Base-by-base conservation (phyloP, 2,888 invertebrate genomes). In the Leptopterna dolabrata region DNA sequence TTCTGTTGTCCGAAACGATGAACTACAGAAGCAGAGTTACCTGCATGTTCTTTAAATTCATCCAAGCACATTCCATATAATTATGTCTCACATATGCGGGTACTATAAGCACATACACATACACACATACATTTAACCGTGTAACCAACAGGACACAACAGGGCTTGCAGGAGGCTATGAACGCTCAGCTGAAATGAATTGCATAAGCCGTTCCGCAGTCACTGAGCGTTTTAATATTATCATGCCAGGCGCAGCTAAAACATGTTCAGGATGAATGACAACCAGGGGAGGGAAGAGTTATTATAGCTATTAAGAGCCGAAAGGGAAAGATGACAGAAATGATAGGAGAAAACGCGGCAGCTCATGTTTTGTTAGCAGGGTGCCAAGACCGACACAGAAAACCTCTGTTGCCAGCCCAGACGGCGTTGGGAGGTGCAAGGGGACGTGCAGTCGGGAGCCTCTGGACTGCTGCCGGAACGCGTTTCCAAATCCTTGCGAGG, bases 301-400 rank as follows among this genome's bases (percentile, higher is more conserved):
- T 73, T 41, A 73, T 19, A 73, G 36, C 73, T 73, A 73, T 73
- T 73, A 30, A 16, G 29, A 41, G 13, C 73, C 73, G 63, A 73
- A 73, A 30, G 73, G 36, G 14, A 19, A 41, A 73, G 73, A 73
- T 73, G 73, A 73, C 73, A 41, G 73, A 73, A 30, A 16, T 13
- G 73, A 73, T 73, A 73, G 36, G 73, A 41, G 41, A 73, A 73
- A 73, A 73, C 30, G 73, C 36, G 14, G 29, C 36, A 73, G n/a
- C 73, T 73, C 73, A 73, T 73, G 73, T 73, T 73, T 73, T 73
- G 73, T 73, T 73, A 73, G 73, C 30, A 73, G 63, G 73, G 73
- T 73, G 73, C 73, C 73, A 73, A 73, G 73, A 41, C 73, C 13
- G 73, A 29, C 36, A 73, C 24, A 63, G 63, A 63, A 63, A 63